Conservation (phyloP, 2,888 invertebrate species). For the Masnerella sp. region DNA sequence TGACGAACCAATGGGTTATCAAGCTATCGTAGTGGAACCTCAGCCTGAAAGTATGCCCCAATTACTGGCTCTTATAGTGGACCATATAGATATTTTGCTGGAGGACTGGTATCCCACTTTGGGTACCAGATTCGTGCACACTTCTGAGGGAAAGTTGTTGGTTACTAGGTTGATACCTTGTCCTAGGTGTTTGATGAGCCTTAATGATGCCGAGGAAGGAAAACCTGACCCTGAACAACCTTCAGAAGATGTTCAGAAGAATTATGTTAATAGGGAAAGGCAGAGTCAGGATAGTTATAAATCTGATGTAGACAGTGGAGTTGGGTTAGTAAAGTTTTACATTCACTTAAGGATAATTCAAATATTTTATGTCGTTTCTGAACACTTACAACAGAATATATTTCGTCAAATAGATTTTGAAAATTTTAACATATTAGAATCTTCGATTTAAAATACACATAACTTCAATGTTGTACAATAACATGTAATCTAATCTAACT, state of each 20-base stretch:
- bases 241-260: conserved; percentile 70
- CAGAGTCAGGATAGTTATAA: conserved; percentile 84
- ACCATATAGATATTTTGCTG: conserved; percentile 95
- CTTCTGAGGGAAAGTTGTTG: conserved; percentile 95
- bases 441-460: too few relatives aligned
- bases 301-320: conserved; percentile 92
- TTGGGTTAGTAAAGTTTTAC: conserved; percentile 82
- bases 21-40: conserved; percentile 87
- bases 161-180: conserved; percentile 97
- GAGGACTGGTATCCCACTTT: conserved; percentile 99
- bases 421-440: too few relatives aligned
- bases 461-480: too few relatives aligned
- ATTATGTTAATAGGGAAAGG: conserved; percentile 71
- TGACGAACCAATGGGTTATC: conserved; percentile 80
- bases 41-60: conserved; percentile 89
- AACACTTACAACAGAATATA: too few relatives aligned
- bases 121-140: conserved; percentile 98
- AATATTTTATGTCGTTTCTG: too few relatives aligned
- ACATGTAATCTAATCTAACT: too few relatives aligned
- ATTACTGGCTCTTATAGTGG: conserved; percentile 91
- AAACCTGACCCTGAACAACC: conserved; percentile 65
- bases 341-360: too few relatives aligned
- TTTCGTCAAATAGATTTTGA: too few relatives aligned
- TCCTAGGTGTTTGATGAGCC: conserved; percentile 85
- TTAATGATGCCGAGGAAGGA: conserved; percentile 63